Conservation (phyloP, 2,888 invertebrate species). For the Mesorhabditis belari region DNA sequence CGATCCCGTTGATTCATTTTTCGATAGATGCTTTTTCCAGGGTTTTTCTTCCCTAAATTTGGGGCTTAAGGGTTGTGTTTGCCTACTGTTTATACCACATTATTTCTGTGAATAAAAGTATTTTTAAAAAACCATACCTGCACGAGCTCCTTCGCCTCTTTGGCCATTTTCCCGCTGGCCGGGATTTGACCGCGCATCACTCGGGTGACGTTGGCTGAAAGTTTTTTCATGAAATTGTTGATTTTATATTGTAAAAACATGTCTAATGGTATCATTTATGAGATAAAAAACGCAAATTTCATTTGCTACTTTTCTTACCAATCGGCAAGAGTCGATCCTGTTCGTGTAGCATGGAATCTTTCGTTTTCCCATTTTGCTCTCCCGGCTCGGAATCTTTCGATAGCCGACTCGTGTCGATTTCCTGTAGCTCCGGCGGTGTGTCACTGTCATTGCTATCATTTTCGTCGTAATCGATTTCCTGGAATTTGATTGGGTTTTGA, state of each 20-base stretch:
- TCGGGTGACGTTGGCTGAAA: constrained; percentile 84
- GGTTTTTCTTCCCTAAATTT: no score
- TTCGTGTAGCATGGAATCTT: constrained; percentile 40
- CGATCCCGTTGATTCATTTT: no score
- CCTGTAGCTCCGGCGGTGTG: background rate
- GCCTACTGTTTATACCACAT: no score
- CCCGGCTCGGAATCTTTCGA: background rate
- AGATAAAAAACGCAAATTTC: background rate
- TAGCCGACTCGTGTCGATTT: background rate
- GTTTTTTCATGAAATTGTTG: background rate
- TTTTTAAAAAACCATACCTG: no score
- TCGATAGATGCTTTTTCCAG: no score
- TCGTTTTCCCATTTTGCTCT: no score
- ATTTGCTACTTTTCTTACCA: constrained; percentile 21
- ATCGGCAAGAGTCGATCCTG: constrained; percentile 96
- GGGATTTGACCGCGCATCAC: constrained; percentile 98
- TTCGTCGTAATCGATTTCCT: background rate
- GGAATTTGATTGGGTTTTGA: no score
- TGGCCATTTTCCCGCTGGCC: constrained; percentile 79
- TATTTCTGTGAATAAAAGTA: no score
- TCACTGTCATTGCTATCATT: background rate
- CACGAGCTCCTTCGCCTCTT: constrained; percentile 92
- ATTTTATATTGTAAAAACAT: background rate
- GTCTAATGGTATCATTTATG: background rate
- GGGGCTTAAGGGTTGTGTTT: no score